Base-by-base conservation (phyloP, 2,888 invertebrate genomes). In the Himalopsyche japonica region DNA sequence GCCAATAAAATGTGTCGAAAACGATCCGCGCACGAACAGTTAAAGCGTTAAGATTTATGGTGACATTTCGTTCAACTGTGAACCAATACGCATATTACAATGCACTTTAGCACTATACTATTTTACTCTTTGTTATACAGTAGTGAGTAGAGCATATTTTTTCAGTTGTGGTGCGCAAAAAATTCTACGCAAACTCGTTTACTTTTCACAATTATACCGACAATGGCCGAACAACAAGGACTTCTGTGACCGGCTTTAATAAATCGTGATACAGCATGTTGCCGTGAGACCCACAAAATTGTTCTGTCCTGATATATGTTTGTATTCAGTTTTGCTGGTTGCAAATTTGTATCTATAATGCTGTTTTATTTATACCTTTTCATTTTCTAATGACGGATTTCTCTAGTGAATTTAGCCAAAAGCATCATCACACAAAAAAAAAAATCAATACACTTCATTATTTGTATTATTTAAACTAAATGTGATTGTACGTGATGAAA, bases 81-180 rank as follows among this genome's bases (percentile, higher is more conserved):
- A 57, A 24, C 57, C 57, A 24, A 57, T 57, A 57, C 57, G 57
- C 57, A 57, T 57, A 57, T 57, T 57, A 57, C 57, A 57, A 57
- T 57, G 57, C 57, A 57, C 20, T 57, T 4, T 57, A 24, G 57
- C 57, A 57, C 57, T 57, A 20, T 57, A 24, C 24, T 57, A 15
- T 57, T 57, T 32, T 15, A 76, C 30, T 30, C 8, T 30, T 76
- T 80, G 48, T 24, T 57, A 57, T 20, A 57, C 57, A 57, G n/a
- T 24, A 57, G n/a, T n/a, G n/a, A n/a, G n/a, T n/a, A n/a, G 3
- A n/a, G 24, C 24, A n/a, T 18, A 48, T 47, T 82, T 82, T 82
- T 82, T 76, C 82, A 20, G 43, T 82, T 77, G 82, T 27, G 82
- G 82, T 76, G n/a, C 37, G 77, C 48, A 79, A 79, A 79, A 48